phyloP scores from a whole-genome alignment of 2,113 vertebrate genomes.

The Leucopsar rothschildi region DNA sequence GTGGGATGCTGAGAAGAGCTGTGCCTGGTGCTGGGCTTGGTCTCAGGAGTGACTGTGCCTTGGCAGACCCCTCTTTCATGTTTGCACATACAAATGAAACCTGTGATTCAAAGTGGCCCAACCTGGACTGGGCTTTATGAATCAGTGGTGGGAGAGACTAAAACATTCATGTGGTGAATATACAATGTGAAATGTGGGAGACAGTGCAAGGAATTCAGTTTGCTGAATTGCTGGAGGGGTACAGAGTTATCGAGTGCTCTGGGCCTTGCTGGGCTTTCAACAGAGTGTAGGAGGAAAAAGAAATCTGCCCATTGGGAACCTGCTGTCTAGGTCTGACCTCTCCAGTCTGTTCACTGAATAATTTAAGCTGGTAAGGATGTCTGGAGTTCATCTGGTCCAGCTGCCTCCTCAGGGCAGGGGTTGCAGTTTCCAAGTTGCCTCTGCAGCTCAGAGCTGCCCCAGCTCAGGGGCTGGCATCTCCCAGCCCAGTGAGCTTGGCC shows the following conservation, averaged over 20 bases:
- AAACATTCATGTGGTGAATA: background rate
- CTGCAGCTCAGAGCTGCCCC: background rate
- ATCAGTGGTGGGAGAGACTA: background rate
- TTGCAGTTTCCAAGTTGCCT: background rate
- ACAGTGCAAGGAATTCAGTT: background rate
- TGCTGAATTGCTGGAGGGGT: background rate
- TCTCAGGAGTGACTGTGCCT: background rate
- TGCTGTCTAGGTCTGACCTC: background rate
- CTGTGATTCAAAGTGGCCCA: background rate
- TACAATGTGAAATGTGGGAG: background rate
- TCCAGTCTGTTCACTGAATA: background rate
- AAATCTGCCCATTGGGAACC: background rate
- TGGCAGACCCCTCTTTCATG: background rate
- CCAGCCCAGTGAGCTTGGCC: background rate
- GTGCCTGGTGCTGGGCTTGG: background rate
- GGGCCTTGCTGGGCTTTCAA: background rate
- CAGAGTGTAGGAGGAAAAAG: background rate
- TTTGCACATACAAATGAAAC: background rate
- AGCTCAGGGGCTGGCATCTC: background rate
- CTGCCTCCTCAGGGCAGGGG: background rate
- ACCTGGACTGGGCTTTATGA: background rate
- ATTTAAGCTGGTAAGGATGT: background rate
- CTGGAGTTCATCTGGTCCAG: background rate
- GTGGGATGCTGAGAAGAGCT: background rate
- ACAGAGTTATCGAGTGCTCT: accelerated